Conservation (phyloP, 2,888 invertebrate species). For the Fragum sueziense region DNA sequence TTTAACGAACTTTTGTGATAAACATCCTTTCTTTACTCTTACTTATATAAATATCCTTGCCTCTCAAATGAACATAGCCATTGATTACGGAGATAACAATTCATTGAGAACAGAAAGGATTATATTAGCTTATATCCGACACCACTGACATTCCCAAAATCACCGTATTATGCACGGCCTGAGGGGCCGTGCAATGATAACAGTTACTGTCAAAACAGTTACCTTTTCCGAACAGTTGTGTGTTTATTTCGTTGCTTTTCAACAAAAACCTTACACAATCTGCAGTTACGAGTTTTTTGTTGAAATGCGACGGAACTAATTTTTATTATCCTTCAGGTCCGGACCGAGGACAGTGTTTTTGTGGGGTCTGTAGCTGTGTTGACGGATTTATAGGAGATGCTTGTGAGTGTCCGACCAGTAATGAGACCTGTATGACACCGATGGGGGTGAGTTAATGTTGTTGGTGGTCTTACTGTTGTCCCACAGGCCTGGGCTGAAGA, state of each 20-base stretch:
- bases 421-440: constrained; percentile 56
- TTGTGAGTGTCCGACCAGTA: constrained; percentile 91
- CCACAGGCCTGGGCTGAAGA: constrained; percentile 63
- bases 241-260: neutral
- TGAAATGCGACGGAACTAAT: neutral
- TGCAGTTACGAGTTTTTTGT: neutral
- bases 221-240: too few relatives aligned
- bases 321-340: neutral
- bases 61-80: too few relatives aligned
- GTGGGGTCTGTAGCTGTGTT: constrained; percentile 91
- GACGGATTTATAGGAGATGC: constrained; percentile 87
- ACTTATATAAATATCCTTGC: too few relatives aligned
- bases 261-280: neutral
- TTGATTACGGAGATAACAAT: too few relatives aligned
- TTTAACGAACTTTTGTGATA: too few relatives aligned
- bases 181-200: neutral
- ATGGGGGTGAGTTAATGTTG: constrained; percentile 18
- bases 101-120: too few relatives aligned
- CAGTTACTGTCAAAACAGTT: neutral
- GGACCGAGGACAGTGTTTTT: constrained; percentile 69
- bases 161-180: neutral
- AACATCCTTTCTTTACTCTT: too few relatives aligned
- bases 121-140: too few relatives aligned
- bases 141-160: too few relatives aligned
- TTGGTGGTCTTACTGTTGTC: constrained; percentile 20